phyloP scores from a whole-genome alignment of 2,888 invertebrate species.

The Zygothrica quintamaculata region DNA sequence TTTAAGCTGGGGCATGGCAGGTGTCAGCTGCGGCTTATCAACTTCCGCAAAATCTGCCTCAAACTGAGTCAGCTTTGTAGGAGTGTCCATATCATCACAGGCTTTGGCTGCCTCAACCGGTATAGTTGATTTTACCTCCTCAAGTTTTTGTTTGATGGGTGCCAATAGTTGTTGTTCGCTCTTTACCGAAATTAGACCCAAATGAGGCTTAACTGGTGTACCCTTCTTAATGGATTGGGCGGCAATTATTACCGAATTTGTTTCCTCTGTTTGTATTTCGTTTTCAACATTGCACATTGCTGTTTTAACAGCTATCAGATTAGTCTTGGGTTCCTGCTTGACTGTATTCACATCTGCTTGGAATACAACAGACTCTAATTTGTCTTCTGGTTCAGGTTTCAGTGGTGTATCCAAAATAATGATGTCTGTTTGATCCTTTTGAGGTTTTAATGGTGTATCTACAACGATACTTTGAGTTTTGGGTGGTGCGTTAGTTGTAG shows the following conservation, averaged over 20 bases:
- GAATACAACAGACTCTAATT: background rate
- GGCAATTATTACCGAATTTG: background rate
- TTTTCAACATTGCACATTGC: background rate
- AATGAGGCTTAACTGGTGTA: conserved; percentile 21
- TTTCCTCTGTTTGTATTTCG: conserved; percentile 11
- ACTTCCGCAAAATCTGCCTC: conserved; percentile 16
- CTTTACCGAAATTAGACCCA: conserved; percentile 30
- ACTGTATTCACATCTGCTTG: too few species aligned
- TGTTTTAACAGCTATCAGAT: background rate
- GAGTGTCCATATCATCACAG: conserved; percentile 42
- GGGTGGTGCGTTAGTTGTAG: background rate
- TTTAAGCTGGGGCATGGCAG: conserved; percentile 31
- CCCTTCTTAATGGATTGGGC: conserved; percentile 20
- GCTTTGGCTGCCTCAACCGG: conserved; percentile 11
- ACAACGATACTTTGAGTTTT: conserved; percentile 28
- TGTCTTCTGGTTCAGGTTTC: background rate
- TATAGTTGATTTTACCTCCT: background rate
- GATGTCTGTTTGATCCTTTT: background rate
- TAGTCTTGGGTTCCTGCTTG: background rate
- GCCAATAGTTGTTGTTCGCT: conserved; percentile 24
- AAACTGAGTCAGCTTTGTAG: conserved; percentile 26
- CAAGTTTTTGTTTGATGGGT: background rate
- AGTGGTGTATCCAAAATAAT: conserved; percentile 22
- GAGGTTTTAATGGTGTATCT: conserved; percentile 33
- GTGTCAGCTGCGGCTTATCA: background rate